Base-by-base conservation (phyloP, 2,113 vertebrate genomes). In the Tragelaphus imberbis region DNA sequence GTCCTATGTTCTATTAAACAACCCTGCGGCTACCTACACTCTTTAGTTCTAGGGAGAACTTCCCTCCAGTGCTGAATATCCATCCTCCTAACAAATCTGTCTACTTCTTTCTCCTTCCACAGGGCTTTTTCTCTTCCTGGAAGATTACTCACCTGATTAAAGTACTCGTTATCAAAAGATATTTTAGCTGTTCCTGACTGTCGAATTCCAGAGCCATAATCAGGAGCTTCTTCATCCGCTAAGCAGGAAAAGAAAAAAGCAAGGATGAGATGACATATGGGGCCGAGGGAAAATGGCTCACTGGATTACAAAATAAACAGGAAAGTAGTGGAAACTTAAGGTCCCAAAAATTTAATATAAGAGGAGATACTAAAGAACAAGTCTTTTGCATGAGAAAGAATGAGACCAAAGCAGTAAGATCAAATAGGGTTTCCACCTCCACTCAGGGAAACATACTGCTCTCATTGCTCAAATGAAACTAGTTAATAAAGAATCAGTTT, bases 111-210 rank as follows among this genome's bases (percentile, higher is more conserved):
- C 28, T 65, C 30, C 84, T 75, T 44, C 44, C 23, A 49, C 47
- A 79, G 90, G 47, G 25, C n/a, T 15, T 8, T 12, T 47, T 86
- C 85, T 59, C 84, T 55, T 90, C 79, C 94, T 30, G 86, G 23
- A 96, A 56, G 2, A 40, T 27, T 84, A 95, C 97, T 98, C 98
- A 99, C 99, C 99, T 99, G 99, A 98, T 99, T 99, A 98, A 99
- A 99, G 98, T 99, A 99, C 56, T 99, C 99, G 19, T 99, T 99
- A 98, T 99, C 99, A 90, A 99, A 99, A 36, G 99, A 99, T 98
- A 99, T 99, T 98, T 99, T 99, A 95, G 99, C 99, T 0, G 99
- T 99, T 97, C 99, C 99, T 9, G 99, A 99, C 98, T 99, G 99
- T 90, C 99, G 99, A 86, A 99, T 99, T 80, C 99, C 99, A 87